Evolutionary conservation across 2,113 vertebrate genomes (phyloP), one percentile per base, ranked within the genome.

Genomic region (Taxidea taxus): DNA sequence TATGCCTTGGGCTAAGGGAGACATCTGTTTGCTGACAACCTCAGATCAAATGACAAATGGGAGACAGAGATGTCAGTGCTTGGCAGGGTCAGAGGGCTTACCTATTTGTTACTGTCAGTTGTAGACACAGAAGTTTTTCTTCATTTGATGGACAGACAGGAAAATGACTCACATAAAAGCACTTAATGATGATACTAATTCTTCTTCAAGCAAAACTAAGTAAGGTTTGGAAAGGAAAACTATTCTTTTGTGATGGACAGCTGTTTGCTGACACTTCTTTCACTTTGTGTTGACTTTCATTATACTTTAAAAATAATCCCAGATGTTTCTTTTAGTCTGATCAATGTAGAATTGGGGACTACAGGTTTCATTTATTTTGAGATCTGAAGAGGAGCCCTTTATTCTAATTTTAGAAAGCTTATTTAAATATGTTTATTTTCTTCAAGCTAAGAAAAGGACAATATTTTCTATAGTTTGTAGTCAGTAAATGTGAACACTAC

Each of bases 1-100:
- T 74, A 21, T 31, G 84, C 85, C 96, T 60, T 60, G 81, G 92
- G 98, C 97, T 96, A 98, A 98, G 98, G 97, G 98, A 95, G 87
- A 97, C 99, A 99, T 99, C 98, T 99, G 98, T 94, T 97, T 97
- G 96, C 97, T 98, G 98, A 97, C 95, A 97, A 90, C 86, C 97
- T 99, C 91, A 98, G 98, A 99, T 99, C 97, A 98, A 97, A 98
- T 98, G 98, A 98, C 72, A 97, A 99, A 99, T 96, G 91, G 80
- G 77, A 98, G 77, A 89, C 90, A 97, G 91, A 92, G 72, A 88
- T 91, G 74, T 96, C 96, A 89, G 75, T 34, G 87, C 54, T 60
- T 80, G 64, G 95, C 92, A 96, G 97, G 99, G 98, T 98, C 97
- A 90, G 87, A 97, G 95, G 84, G 87, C 93, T 97, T 87, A 93